phyloP scores from a whole-genome alignment of 2,888 invertebrate species.

The Idaea straminata region DNA sequence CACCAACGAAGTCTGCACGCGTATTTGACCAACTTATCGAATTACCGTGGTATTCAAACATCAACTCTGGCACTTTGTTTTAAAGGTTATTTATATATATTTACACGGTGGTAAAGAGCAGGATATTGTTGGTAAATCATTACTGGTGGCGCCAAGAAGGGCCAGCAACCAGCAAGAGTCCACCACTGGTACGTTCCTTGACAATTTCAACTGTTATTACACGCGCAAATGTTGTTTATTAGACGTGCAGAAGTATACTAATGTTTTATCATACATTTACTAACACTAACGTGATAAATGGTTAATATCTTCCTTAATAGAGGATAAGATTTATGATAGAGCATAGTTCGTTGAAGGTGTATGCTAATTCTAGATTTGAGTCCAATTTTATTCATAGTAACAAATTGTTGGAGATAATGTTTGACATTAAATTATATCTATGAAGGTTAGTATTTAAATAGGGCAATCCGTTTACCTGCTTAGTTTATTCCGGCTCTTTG shows the following conservation, averaged over 20 bases:
- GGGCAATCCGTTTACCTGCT: neutral
- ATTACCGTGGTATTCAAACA: neutral
- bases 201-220: conserved; percentile 42
- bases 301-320: conserved; percentile 16
- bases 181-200: conserved; percentile 42
- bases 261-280: conserved; percentile 16
- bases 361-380: neutral
- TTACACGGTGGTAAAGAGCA: conserved; percentile 12
- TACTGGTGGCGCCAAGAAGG: conserved; percentile 60
- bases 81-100: conserved; percentile 20
- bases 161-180: conserved; percentile 36
- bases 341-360: neutral
- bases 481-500: no score
- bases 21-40: conserved; percentile 39
- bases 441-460: neutral
- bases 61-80: conserved; percentile 17
- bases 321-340: neutral
- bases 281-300: conserved; percentile 25
- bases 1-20: conserved; percentile 55
- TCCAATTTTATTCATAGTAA: neutral
- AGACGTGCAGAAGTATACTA: conserved; percentile 29
- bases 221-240: conserved; percentile 42
- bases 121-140: conserved; percentile 37
- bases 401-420: neutral
- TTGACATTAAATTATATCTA: neutral